phyloP scores from a whole-genome alignment of 2,888 invertebrate genomes.

The Hypselothyrea guttata region DNA sequence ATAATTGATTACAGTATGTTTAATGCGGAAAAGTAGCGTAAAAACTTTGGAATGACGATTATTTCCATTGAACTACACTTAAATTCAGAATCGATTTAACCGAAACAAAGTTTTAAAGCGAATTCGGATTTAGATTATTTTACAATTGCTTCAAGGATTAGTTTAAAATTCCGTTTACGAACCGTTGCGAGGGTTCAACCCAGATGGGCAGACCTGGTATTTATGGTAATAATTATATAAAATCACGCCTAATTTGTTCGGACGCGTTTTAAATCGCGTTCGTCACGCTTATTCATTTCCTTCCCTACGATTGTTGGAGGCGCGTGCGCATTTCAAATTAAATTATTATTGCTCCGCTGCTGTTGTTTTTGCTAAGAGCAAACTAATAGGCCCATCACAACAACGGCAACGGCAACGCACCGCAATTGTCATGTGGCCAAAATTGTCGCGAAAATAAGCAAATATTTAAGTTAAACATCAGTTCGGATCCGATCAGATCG shows the following conservation, averaged over 20 bases:
- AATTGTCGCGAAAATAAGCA: constrained; percentile 73
- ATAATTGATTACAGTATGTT: too few relatives aligned
- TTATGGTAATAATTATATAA: background rate
- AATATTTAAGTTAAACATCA: constrained; percentile 64
- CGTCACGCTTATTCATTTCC: background rate
- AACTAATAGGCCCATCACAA: constrained; percentile 39
- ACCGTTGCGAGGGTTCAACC: too few relatives aligned
- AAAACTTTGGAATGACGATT: too few relatives aligned
- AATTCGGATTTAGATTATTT: too few relatives aligned
- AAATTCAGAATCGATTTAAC: too few relatives aligned
- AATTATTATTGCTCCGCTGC: constrained; percentile 34
- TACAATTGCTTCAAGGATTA: too few relatives aligned
- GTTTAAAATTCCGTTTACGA: too few relatives aligned
- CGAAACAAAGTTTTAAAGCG: too few relatives aligned
- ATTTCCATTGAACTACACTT: too few relatives aligned
- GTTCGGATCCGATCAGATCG: too few relatives aligned
- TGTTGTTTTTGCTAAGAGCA: constrained; percentile 23
- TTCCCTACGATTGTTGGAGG: constrained; percentile 8
- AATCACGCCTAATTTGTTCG: constrained; percentile 12
- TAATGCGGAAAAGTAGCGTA: too few relatives aligned
- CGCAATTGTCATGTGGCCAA: constrained; percentile 72
- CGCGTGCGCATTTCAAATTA: constrained; percentile 57
- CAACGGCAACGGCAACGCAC: constrained; percentile 19
- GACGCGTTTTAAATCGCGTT: constrained; percentile 25
- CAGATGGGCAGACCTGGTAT: too few relatives aligned